A percentile compares a stretch with the other conserved stretches of the same genome.
Evolutionary conservation across 2,113 vertebrate species (phyloP).

Genomic region (Excalfactoria chinensis): DNA sequence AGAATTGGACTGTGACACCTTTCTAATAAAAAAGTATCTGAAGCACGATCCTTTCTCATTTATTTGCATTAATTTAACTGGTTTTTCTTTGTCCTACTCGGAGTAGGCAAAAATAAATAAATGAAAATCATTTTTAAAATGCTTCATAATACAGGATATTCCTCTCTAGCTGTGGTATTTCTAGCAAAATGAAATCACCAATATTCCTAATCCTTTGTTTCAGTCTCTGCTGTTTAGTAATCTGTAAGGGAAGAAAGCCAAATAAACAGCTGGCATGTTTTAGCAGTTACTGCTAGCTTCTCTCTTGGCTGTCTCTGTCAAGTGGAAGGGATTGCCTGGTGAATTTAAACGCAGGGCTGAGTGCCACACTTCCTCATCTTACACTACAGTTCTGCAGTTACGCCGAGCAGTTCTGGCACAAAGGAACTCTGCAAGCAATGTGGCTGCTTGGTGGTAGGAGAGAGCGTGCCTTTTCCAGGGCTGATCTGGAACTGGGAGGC

Average conservation of each 20-base stretch:
- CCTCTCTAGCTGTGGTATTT: neutral
- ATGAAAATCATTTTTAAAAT: neutral
- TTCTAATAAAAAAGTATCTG: neutral
- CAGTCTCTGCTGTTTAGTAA: slow-evolving; percentile 52
- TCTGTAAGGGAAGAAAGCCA: slow-evolving; percentile 64
- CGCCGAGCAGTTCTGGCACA: slow-evolving; percentile 1
- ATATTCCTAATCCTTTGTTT: slow-evolving; percentile 65
- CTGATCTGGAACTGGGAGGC: neutral
- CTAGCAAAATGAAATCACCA: slow-evolving; percentile 32
- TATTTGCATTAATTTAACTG: neutral
- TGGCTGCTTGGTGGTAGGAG: neutral
- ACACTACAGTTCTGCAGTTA: neutral
- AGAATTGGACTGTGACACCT: neutral
- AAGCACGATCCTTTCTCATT: neutral
- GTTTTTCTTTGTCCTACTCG: neutral
- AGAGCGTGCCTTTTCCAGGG: neutral
- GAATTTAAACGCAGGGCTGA: slow-evolving; percentile 50
- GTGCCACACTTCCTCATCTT: slow-evolving; percentile 26
- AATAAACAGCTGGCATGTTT: slow-evolving; percentile 70
- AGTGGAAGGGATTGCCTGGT: slow-evolving; percentile 55
- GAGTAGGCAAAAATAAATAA: neutral
- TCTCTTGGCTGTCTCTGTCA: slow-evolving; percentile 45
- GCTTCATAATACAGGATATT: neutral
- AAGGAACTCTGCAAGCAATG: neutral
- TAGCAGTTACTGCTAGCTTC: slow-evolving; percentile 34